Evolutionary conservation across 2,888 invertebrate genomes (phyloP), one percentile per base, ranked within the genome.

Genomic region (Oxytorus armatus): DNA sequence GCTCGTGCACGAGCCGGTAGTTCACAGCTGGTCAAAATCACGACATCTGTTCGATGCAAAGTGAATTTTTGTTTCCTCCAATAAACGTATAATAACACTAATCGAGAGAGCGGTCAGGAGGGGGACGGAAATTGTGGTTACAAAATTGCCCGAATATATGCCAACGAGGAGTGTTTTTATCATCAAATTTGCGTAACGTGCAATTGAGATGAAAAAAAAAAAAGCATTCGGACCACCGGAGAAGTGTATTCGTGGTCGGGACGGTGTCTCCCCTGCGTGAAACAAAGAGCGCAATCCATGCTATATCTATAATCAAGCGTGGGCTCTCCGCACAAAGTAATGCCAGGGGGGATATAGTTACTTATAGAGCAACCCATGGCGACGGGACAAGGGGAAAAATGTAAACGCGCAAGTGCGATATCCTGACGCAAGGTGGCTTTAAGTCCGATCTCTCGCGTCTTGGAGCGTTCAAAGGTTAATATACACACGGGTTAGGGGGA

Each of bases 361-460:
- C 77, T 16, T 21, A n/a, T n/a, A 11, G 39, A 29, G 49, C 42
- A 63, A 44, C n/a, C n/a, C n/a, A n/a, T n/a, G n/a, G n/a, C 57
- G 53, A 42, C 66, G 42, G 42, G 39, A 16, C 53, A 51, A n/a
- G 39, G 42, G 7, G 42, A 51, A 21, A 16, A 42, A 23, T 36
- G 53, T n/a, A 61, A 66, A 53, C 25, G 65, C 65, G 73, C 72
- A 68, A 84, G 82, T 83, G 83, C 78, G 77, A 55, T 73, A 84
- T 83, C 77, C 65, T 66, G 83, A 68, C 84, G 83, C 83, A 83
- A 84, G 85, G 80, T 85, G 85, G 84, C 82, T 82, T 75, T 78
- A 79, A 79, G 65, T 74, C 51, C 65, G 68, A 75, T 55, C 66
- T 16, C 55, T 42, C 51, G 36, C 55, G 2, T 29, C 18, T 65